phyloP scores from a whole-genome alignment of 2,888 invertebrate species.

The Trichacis sp. region DNA sequence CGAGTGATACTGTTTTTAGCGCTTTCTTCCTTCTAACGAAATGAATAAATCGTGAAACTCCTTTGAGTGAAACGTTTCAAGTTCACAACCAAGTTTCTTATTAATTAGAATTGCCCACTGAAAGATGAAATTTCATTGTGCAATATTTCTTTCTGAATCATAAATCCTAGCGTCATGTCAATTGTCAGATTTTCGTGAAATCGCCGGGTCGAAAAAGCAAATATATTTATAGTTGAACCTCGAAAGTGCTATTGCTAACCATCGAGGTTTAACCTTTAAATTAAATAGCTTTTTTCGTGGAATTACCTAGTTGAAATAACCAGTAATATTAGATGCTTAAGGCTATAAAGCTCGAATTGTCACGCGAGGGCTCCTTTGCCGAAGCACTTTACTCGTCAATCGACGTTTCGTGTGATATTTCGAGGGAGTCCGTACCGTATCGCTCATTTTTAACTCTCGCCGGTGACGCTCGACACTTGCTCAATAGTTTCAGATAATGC shows the following conservation, averaged over 20 bases:
- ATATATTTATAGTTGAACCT: slow-evolving; percentile 28
- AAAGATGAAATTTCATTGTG: too few relatives aligned
- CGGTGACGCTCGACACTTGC: not conserved
- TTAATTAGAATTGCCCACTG: too few relatives aligned
- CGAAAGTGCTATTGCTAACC: slow-evolving; percentile 11
- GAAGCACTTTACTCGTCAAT: slow-evolving; percentile 8
- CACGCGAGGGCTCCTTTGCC: slow-evolving; percentile 21
- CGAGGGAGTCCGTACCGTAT: not conserved
- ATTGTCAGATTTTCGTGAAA: too few relatives aligned
- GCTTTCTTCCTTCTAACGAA: too few relatives aligned
- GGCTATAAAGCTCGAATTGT: slow-evolving; percentile 19
- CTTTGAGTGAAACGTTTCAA: too few relatives aligned
- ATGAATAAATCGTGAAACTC: too few relatives aligned
- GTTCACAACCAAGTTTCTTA: too few relatives aligned
- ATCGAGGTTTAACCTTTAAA: slow-evolving; percentile 24
- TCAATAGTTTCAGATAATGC: not conserved
- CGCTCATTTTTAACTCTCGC: not conserved
- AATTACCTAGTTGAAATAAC: slow-evolving; percentile 25
- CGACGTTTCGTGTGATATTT: slow-evolving; percentile 7
- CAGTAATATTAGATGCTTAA: slow-evolving; percentile 18
- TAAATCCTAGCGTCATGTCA: too few relatives aligned
- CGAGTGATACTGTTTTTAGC: too few relatives aligned
- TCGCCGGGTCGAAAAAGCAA: too few relatives aligned
- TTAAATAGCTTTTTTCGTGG: slow-evolving; percentile 21
- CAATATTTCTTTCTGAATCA: too few relatives aligned